A percentile compares a stretch with the other conserved stretches of the same genome.
Conservation (phyloP, 1,140 invertebrate genomes). For the Paraescarpia echinospica region DNA sequence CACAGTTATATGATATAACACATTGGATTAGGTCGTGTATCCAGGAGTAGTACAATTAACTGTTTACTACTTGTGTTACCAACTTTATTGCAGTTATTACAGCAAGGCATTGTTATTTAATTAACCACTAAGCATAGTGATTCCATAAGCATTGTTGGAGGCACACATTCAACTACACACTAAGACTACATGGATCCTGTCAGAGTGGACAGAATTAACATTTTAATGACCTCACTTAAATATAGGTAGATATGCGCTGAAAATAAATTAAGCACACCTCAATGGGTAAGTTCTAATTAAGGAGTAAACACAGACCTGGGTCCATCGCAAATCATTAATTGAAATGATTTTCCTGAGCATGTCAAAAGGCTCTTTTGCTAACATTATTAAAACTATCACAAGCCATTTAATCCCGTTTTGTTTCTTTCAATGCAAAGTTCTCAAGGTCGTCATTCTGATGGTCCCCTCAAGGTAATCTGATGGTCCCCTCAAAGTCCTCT, state of each 20-base stretch:
- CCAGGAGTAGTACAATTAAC: background rate
- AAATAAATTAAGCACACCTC: background rate
- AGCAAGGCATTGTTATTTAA: background rate
- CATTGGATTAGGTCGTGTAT: background rate
- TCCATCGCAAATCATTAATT: background rate
- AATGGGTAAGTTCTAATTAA: background rate
- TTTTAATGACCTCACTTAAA: background rate
- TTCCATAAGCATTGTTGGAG: background rate
- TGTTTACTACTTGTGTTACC: background rate
- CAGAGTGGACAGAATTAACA: background rate
- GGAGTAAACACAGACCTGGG: background rate
- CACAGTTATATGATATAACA: background rate
- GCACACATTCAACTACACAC: background rate
- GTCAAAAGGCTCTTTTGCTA: background rate
- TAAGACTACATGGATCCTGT: background rate
- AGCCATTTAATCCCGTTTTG: too few relatives aligned
- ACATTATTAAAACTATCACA: too few relatives aligned
- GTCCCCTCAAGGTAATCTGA: too few relatives aligned
- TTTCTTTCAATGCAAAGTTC: too few relatives aligned
- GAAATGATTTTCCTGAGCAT: background rate
- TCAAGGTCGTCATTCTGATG: too few relatives aligned
- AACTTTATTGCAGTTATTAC: background rate
- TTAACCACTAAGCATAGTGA: background rate
- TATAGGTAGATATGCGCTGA: background rate
- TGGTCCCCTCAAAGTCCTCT: too few relatives aligned